A percentile compares a stretch with the other conserved stretches of the same genome.
Conservation (phyloP, 2,888 invertebrate species). For the Sialis lutaria region DNA sequence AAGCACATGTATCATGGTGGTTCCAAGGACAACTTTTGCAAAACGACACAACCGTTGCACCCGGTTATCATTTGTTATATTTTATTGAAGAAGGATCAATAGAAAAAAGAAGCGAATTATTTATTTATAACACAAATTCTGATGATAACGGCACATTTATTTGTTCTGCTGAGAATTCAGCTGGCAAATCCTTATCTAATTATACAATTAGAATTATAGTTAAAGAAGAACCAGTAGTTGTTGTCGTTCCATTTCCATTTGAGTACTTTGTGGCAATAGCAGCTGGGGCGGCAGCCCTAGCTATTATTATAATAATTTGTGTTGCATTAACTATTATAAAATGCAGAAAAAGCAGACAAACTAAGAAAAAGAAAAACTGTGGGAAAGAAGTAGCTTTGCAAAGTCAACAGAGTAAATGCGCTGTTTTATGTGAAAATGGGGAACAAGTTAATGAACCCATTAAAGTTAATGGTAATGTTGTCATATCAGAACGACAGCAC, state of each 20-base stretch:
- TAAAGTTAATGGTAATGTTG: conserved; percentile 32
- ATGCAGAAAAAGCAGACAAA: conserved; percentile 18
- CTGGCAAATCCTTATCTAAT: conserved; percentile 62
- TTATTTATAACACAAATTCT: conserved; percentile 56
- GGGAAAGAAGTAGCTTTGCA: conserved; percentile 43
- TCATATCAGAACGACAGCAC: conserved; percentile 35
- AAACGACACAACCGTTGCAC: conserved; percentile 51
- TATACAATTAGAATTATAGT: conserved; percentile 62
- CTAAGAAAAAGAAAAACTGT: conserved; percentile 28
- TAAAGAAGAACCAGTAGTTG: conserved; percentile 52
- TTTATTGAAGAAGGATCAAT: conserved; percentile 54
- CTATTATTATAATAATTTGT: conserved; percentile 44
- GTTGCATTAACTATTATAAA: conserved; percentile 44
- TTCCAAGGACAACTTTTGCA: conserved; percentile 66
- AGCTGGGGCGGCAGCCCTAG: conserved; percentile 44
- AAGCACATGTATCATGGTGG: conserved; percentile 67
- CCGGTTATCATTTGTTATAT: conserved; percentile 49
- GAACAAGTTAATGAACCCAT: conserved; percentile 30
- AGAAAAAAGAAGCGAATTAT: conserved; percentile 61
- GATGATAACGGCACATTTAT: conserved; percentile 76
- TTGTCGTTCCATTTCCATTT: conserved; percentile 41
- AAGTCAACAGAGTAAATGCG: conserved; percentile 21
- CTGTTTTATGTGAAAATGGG: conserved; percentile 16
- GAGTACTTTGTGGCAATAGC: conserved; percentile 54
- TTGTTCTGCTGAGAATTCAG: conserved; percentile 72